These are phyloP conservation scores for Mythimna lalbum DNA, from an alignment of 2,888 invertebrate genomes.

Conservation along the genomic window DNA sequence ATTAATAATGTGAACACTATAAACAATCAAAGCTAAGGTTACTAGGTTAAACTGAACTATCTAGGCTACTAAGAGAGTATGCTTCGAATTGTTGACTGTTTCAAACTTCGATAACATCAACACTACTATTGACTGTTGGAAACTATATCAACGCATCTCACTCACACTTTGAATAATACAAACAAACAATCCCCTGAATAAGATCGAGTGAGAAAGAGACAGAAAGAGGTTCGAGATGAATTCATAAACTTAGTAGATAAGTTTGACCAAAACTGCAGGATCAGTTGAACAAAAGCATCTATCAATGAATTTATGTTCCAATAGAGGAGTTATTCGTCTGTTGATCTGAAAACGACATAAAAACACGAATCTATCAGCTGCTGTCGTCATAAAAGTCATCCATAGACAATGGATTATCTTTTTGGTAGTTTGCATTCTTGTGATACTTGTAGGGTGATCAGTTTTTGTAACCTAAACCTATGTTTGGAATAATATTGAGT, in stretches of 20 bases:
- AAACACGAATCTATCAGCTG: conserved; percentile 49
- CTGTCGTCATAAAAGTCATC: conserved; percentile 47
- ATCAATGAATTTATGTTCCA: conserved; percentile 49
- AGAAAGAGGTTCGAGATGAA: background rate
- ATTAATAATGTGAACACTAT: background rate
- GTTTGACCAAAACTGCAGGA: conserved; percentile 39
- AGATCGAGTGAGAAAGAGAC: background rate
- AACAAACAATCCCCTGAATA: background rate
- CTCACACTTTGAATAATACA: background rate
- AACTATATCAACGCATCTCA: conserved; percentile 16
- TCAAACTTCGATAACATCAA: background rate
- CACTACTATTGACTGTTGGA: background rate
- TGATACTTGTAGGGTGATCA: conserved; percentile 10
- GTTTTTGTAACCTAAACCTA: background rate
- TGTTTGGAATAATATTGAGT: background rate
- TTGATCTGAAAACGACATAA: conserved; percentile 45
- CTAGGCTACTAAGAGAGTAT: background rate
- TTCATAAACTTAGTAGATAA: conserved; percentile 3
- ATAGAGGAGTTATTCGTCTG: conserved; percentile 31
- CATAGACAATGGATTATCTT: conserved; percentile 28
- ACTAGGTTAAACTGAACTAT: conserved; percentile 1
- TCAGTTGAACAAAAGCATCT: conserved; percentile 27
- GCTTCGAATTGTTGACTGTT: conserved; percentile 11
- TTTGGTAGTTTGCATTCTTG: conserved; percentile 20
- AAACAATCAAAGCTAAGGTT: conserved; percentile 11